Evolutionary conservation across 2,888 invertebrate genomes (phyloP), one percentile per base, ranked within the genome.

Genomic region (Eutolmus rufibarbis): DNA sequence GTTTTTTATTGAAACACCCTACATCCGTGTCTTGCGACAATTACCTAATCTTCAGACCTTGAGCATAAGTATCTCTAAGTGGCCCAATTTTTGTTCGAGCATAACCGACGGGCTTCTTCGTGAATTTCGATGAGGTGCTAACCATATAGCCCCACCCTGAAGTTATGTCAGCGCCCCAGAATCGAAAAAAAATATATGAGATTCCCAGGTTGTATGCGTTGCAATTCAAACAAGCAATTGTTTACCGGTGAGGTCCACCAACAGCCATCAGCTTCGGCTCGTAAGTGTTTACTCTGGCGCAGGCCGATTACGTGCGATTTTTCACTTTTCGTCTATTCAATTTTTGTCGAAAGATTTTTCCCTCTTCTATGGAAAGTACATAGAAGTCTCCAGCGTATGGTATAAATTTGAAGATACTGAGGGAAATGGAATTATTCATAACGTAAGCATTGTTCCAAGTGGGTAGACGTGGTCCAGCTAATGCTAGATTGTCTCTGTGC

Each of bases 391-490:
- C 5, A 37, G 19, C 40, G 57, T 7, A 5, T 40, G n/a, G 88
- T 90, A 89, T 90, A 90, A 89, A 90, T 89, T 89, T 88, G 88
- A 88, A 88, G 88, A 87, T 76, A 85, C 66, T 86, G 88, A 88
- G 89, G 89, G 87, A 88, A 89, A 74, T 43, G 37, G 79, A 89
- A 89, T 89, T 90, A 90, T 89, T 89, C 86, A 89, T 88, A 85
- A 88, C 87, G 86, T 57, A 86, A 88, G 82, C 89, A 89, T 89
- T 89, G 89, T 89, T 90, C 87, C 86, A 87, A 87, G 81, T 86
- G 88, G 89, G 34, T 76, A 57, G 77, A n/a, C 37, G n/a, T 3
- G 0, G 23, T 40, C 16, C 28, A 74, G 19, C 28, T 9, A 43
- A 37, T 12, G 37, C n/a, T 19, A 34, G 37, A 19, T 34, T 76